These are phyloP conservation scores for Pelecanus crispus DNA, from an alignment of 2,113 vertebrate genomes.

Conservation along the genomic window DNA sequence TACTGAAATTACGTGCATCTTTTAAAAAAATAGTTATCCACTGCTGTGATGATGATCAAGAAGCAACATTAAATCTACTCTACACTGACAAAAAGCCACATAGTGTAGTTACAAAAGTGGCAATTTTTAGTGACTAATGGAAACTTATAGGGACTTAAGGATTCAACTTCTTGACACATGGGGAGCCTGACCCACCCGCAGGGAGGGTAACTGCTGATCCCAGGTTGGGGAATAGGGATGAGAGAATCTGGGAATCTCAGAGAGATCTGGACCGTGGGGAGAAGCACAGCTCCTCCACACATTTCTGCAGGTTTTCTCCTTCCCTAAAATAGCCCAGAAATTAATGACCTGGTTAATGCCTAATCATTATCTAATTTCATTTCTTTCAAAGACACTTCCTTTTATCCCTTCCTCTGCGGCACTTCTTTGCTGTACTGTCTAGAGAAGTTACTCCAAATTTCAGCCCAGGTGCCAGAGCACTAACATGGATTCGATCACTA, in stretches of 20 bases:
- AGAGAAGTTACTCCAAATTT: neutral
- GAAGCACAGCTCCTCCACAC: neutral
- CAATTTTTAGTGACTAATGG: neutral
- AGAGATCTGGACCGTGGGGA: neutral
- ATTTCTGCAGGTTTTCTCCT: neutral
- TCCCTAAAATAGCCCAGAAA: conserved; percentile 24
- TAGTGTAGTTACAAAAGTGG: neutral
- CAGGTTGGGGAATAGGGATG: neutral
- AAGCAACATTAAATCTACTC: neutral
- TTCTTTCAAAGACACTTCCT: neutral
- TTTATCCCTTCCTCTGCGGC: neutral
- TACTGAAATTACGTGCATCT: neutral
- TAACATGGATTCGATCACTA: rapidly evolving
- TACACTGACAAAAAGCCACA: neutral
- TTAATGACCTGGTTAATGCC: conserved; percentile 26
- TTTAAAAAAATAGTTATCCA: neutral
- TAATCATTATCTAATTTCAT: neutral
- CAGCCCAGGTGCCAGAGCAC: neutral
- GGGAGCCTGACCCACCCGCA: neutral
- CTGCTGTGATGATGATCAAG: conserved; percentile 10
- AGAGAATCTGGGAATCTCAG: neutral
- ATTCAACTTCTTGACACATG: neutral
- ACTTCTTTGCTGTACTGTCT: rapidly evolving
- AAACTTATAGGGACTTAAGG: neutral
- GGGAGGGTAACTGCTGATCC: neutral